phyloP scores from a whole-genome alignment of 2,113 vertebrate species.

The Proteles cristata region DNA sequence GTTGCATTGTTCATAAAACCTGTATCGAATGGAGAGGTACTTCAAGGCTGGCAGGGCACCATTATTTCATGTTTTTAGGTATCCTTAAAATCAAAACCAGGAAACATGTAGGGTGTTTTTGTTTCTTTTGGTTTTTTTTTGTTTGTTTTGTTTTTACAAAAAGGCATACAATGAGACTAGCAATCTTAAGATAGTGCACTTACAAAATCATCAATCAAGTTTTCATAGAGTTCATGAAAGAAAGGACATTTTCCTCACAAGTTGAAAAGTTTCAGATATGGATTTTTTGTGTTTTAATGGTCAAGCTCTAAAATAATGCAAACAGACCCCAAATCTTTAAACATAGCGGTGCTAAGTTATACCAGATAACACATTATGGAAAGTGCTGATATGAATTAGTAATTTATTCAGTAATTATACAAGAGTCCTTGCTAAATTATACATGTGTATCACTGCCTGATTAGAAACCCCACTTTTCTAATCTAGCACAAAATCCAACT shows the following conservation, averaged over 20 bases:
- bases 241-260: conserved; percentile 3
- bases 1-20: not conserved
- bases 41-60: not conserved
- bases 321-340: conserved; percentile 82
- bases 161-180: conserved; percentile 64
- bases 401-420: conserved; percentile 60
- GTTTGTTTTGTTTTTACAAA: conserved; percentile 9
- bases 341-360: conserved; percentile 81
- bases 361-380: conserved; percentile 72
- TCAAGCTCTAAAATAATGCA: conserved; percentile 75
- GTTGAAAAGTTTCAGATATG: conserved; percentile 71
- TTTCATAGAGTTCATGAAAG: conserved; percentile 41
- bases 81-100: conserved; percentile 12
- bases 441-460: conserved; percentile 80
- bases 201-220: not conserved
- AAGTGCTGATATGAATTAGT: conserved; percentile 72
- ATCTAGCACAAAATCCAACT: conserved; percentile 81
- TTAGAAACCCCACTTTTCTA: conserved; percentile 77
- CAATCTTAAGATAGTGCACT: not conserved
- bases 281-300: conserved; percentile 80
- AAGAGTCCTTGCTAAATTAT: conserved; percentile 75
- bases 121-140: not conserved
- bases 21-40: not conserved
- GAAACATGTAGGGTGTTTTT: not conserved
- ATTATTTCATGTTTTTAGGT: not conserved